These are phyloP conservation scores for Bellardia bayeri DNA, from an alignment of 2,888 invertebrate species.

Conservation along the genomic window DNA sequence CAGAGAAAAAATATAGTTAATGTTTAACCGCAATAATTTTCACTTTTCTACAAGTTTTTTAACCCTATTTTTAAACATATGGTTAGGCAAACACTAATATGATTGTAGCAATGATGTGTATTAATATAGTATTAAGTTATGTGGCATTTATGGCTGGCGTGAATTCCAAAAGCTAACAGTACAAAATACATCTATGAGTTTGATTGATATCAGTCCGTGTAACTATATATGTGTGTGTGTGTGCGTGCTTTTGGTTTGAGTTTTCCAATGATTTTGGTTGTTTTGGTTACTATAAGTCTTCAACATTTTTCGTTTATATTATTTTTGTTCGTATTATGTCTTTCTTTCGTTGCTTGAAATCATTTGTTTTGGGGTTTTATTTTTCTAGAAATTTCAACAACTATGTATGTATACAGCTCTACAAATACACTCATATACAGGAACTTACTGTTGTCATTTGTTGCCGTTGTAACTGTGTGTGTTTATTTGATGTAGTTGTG, in stretches of 20 bases:
- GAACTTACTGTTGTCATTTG: neutral
- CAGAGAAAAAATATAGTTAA: too few species aligned
- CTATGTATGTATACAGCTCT: neutral
- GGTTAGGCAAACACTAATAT: too few species aligned
- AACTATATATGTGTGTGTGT: neutral
- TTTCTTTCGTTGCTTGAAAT: slow-evolving; percentile 33
- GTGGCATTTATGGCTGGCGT: too few species aligned
- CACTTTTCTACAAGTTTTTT: too few species aligned
- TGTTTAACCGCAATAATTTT: too few species aligned
- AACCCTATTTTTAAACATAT: too few species aligned
- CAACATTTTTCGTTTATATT: neutral
- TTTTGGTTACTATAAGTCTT: slow-evolving; percentile 43
- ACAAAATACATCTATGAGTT: neutral
- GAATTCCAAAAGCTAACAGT: too few species aligned
- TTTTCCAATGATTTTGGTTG: slow-evolving; percentile 52
- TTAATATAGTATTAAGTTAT: too few species aligned
- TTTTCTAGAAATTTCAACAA: slow-evolving; percentile 32
- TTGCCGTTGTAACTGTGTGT: slow-evolving; percentile 1
- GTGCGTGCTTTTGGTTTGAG: neutral
- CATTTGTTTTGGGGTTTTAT: slow-evolving; percentile 32
- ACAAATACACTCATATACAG: neutral
- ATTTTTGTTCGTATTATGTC: neutral
- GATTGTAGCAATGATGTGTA: too few species aligned
- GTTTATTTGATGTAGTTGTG: slow-evolving; percentile 63
- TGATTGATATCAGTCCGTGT: neutral